A percentile compares a stretch with the other conserved stretches of the same genome.
Conservation (phyloP, 2,888 invertebrate genomes). For the Caenorhabditis auriculariae region DNA sequence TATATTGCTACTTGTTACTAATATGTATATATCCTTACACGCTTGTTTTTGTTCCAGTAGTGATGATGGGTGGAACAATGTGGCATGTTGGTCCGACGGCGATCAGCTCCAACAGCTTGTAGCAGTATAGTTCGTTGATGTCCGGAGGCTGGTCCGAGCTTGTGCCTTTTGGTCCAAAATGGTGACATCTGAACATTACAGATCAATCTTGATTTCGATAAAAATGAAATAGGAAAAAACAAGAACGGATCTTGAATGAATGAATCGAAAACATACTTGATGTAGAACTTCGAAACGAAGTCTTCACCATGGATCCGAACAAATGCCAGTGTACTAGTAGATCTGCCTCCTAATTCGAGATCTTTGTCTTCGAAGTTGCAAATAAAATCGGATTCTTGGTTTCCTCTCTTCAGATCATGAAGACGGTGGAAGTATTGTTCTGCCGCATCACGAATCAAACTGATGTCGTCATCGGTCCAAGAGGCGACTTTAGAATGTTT, state of each 20-base stretch:
- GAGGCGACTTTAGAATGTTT: too few species aligned
- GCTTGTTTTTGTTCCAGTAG: conserved; percentile 9
- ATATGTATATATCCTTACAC: conserved; percentile 9
- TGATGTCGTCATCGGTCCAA: conserved; percentile 4
- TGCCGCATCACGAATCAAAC: conserved; percentile 3
- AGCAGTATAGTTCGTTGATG: conserved; percentile 7
- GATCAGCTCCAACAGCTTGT: conserved; percentile 7
- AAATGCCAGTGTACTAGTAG: conserved; percentile 2
- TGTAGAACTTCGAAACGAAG: conserved; percentile 3
- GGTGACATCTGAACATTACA: conserved; percentile 7
- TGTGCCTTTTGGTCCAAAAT: conserved; percentile 2
- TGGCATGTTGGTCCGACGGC: conserved; percentile 8
- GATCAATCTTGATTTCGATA: too few species aligned
- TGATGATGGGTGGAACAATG: conserved; percentile 5
- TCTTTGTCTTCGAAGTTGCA: conserved; percentile 6
- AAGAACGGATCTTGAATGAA: conserved; percentile 11
- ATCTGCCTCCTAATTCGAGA: conserved; percentile 1
- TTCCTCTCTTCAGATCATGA: conserved; percentile 10
- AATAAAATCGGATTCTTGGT: conserved; percentile 5
- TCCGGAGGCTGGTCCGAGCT: conserved; percentile 3
- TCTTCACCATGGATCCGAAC: conserved; percentile 8
- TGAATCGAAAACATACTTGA: conserved; percentile 7
- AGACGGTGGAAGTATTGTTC: conserved; percentile 6
- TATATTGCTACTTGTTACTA: too few species aligned
- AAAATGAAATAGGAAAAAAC: too few species aligned